Evolutionary conservation across 2,113 vertebrate genomes (phyloP).

Genomic region (Pao palembangensis): DNA sequence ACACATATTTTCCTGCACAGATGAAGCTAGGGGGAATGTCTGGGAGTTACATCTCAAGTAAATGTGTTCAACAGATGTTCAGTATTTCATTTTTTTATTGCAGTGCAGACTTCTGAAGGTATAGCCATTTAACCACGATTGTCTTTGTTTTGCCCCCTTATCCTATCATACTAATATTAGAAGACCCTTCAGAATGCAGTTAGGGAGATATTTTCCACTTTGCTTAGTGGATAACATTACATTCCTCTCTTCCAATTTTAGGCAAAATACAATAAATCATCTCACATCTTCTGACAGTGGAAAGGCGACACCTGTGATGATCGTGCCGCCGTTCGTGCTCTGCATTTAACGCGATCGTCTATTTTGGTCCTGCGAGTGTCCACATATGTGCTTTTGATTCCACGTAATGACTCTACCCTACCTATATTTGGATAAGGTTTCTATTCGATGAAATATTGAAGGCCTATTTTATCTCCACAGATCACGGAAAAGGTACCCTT

Average conservation of each 20-base stretch:
- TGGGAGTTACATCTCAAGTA: slow-evolving; percentile 29
- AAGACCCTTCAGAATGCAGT: neutral
- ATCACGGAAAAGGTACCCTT: slow-evolving; percentile 39
- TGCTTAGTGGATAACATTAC: too few relatives aligned
- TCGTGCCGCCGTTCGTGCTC: slow-evolving; percentile 40
- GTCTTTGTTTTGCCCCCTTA: slow-evolving; percentile 5
- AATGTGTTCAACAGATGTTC: slow-evolving; percentile 67
- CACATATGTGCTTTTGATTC: slow-evolving; percentile 69
- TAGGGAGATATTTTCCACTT: too few relatives aligned
- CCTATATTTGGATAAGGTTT: slow-evolving; percentile 64
- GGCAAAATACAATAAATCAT: too few relatives aligned
- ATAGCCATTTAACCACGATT: neutral
- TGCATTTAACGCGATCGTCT: slow-evolving; percentile 47
- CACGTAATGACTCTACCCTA: slow-evolving; percentile 64
- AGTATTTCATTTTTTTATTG: slow-evolving; percentile 35
- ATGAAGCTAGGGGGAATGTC: slow-evolving; percentile 48
- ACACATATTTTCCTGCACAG: slow-evolving; percentile 24
- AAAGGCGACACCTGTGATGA: slow-evolving; percentile 9
- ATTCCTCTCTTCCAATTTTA: too few relatives aligned
- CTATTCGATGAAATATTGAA: slow-evolving; percentile 54
- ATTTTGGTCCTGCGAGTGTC: slow-evolving; percentile 43
- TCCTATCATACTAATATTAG: slow-evolving; percentile 3
- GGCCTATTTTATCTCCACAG: slow-evolving; percentile 43
- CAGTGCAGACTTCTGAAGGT: slow-evolving; percentile 7
- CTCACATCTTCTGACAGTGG: too few relatives aligned